Base-by-base conservation (phyloP, 2,888 invertebrate species). In the Esperia sulphurella region DNA sequence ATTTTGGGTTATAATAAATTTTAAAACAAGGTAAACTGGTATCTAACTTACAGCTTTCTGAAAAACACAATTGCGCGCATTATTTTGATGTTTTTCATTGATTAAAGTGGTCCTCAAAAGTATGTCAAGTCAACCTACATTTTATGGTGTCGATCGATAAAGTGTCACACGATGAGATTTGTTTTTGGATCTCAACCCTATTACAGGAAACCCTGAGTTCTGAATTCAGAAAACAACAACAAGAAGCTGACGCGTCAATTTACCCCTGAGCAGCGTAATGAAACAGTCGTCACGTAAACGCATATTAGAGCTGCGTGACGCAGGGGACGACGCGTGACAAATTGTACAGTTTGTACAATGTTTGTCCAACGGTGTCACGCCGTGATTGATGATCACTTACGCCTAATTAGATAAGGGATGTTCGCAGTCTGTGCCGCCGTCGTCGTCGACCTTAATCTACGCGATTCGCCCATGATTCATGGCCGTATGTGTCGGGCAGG, bases 351-450 rank as follows among this genome's bases (percentile, higher is more conserved):
- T 63, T 62, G 67, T 62, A 60, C 67, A 59, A 44, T 65, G 69
- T 69, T 66, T 65, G 63, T 63, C 58, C 63, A 48, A 8, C 51
- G 55, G 42, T 53, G 61, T 52, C 57, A 51, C 51, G 49, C 14
- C 40, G 65, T 73, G 80, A 80, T 79, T 75, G 72, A 76, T 78
- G 71, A 61, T 63, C 65, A 62, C 68, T 66, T 67, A 63, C 57
- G 61, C 58, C 64, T 75, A 76, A 77, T 79, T 79, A 79, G 73
- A 75, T 72, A 66, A 75, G 68, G 66, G 63, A 61, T 60, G 57
- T 51, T 57, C 46, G 50, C 54, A 29, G 44, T 28, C 43, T 35
- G 37, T 48, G 46, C 41, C 14, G 50, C 54, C 12, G 44, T 28
- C 43, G 14, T 28, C 49, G 46, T 37, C 14, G n/a, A 5, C 35